A percentile compares a stretch with the other conserved stretches of the same genome.
phyloP scores from a whole-genome alignment of 1,140 invertebrate species.

The Aphelenchoides avenae region DNA sequence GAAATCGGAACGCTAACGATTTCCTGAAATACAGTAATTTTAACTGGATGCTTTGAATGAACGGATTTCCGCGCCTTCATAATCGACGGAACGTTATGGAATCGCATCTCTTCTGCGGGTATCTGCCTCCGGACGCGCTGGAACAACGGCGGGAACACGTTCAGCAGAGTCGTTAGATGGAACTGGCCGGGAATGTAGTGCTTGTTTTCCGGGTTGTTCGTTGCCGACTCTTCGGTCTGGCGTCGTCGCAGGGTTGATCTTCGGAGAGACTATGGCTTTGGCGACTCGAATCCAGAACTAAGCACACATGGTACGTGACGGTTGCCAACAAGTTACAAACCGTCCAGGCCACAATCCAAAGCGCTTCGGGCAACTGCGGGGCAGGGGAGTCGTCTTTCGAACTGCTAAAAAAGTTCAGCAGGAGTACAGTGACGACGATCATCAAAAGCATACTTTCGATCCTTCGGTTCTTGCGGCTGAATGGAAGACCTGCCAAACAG shows the following conservation, averaged over 20 bases:
- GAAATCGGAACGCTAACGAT: constrained; percentile 45
- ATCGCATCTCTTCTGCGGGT: constrained; percentile 36
- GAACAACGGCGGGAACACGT: constrained; percentile 51
- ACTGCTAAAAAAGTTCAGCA: too few relatives aligned
- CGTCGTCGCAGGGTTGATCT: too few relatives aligned
- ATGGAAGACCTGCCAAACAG: too few relatives aligned
- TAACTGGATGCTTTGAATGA: too few relatives aligned
- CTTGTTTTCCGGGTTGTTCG: constrained; percentile 24
- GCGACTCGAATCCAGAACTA: too few relatives aligned
- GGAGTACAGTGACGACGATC: too few relatives aligned
- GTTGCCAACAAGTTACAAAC: constrained; percentile 1
- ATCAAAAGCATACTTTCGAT: too few relatives aligned
- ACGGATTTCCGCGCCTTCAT: too few relatives aligned
- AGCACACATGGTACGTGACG: too few relatives aligned
- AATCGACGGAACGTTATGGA: constrained; percentile 26
- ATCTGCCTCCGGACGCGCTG: constrained; percentile 38
- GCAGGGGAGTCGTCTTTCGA: constrained; percentile 21
- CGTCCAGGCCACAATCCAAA: constrained; percentile 49
- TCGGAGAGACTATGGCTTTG: too few relatives aligned
- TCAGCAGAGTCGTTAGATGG: constrained; percentile 53
- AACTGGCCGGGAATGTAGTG: constrained; percentile 47
- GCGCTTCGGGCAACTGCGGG: constrained; percentile 27
- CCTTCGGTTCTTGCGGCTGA: too few relatives aligned
- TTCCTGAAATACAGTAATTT: constrained; percentile 41
- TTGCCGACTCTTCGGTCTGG: too few relatives aligned